Percentiles rank a stretch among this genome's conserved stretches.
Conservation (phyloP, 2,888 invertebrate genomes). For the Ferdinandea cuprea region DNA sequence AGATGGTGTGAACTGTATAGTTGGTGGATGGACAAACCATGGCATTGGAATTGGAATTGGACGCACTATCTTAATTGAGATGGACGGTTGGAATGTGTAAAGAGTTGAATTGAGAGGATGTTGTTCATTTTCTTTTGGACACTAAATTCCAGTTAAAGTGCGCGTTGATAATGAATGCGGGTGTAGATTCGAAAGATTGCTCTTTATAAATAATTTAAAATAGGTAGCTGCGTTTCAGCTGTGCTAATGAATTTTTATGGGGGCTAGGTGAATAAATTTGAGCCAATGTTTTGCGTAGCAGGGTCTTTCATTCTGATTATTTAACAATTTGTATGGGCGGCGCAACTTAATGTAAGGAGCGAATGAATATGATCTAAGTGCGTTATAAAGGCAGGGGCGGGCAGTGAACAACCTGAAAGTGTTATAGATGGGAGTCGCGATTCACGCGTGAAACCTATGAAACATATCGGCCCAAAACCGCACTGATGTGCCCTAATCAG, state of each 20-base stretch:
- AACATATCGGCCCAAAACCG: no score
- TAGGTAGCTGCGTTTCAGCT: constrained; percentile 14
- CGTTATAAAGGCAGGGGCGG: no score
- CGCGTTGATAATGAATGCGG: not conserved
- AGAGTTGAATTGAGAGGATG: constrained; percentile 11
- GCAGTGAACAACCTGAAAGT: no score
- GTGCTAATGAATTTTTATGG: constrained; percentile 12
- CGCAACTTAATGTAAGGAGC: no score
- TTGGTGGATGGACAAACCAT: not conserved
- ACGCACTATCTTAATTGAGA: constrained; percentile 33
- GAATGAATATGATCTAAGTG: no score
- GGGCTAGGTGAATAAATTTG: constrained; percentile 10
- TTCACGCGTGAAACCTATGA: no score
- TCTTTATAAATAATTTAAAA: not conserved
- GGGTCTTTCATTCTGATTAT: no score
- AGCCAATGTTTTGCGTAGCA: no score
- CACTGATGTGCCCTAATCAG: no score
- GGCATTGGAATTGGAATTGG: constrained; percentile 17
- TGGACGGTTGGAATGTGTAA: not conserved
- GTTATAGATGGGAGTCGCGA: no score
- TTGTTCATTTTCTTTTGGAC: not conserved
- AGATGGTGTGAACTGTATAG: constrained; percentile 20
- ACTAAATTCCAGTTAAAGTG: constrained; percentile 12
- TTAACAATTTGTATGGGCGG: no score
- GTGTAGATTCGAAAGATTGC: constrained; percentile 6